Evolutionary conservation across 1,140 invertebrate species (phyloP).

Genomic region (Drosophila ficusphila): DNA sequence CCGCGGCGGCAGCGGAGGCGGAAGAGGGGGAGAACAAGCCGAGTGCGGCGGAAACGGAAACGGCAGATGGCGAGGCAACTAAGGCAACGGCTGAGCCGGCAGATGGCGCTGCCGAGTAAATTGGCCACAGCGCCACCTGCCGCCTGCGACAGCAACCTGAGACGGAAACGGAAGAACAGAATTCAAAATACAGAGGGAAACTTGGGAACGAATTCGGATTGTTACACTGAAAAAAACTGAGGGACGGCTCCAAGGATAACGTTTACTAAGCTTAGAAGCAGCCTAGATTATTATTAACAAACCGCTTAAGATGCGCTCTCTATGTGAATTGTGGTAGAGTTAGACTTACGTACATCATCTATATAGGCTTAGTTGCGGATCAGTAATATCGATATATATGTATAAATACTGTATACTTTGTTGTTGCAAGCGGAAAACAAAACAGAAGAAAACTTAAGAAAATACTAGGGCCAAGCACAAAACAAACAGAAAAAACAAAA

Average conservation of each 20-base stretch:
- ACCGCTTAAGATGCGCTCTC: slow-evolving; percentile 51
- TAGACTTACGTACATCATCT: slow-evolving; percentile 32
- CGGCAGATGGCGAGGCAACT: slow-evolving; percentile 20
- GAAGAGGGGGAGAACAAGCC: slow-evolving; percentile 31
- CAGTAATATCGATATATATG: slow-evolving; percentile 37
- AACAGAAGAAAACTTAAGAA: slow-evolving; percentile 16
- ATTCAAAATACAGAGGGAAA: slow-evolving; percentile 9
- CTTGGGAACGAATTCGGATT: slow-evolving; percentile 12
- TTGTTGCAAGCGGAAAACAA: slow-evolving; percentile 50
- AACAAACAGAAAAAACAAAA: slow-evolving; percentile 27
- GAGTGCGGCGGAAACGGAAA: slow-evolving; percentile 48
- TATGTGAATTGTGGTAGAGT: slow-evolving; percentile 51
- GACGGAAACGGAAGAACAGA: background rate
- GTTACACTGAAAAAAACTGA: slow-evolving; percentile 26
- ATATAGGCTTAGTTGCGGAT: slow-evolving; percentile 19
- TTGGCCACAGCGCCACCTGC: background rate
- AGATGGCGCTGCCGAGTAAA: slow-evolving; percentile 43
- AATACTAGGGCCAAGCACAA: slow-evolving; percentile 39
- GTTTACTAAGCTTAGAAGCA: slow-evolving; percentile 38
- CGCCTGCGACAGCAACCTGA: background rate
- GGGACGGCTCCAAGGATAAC: slow-evolving; percentile 11
- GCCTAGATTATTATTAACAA: slow-evolving; percentile 39
- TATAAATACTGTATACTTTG: slow-evolving; percentile 49
- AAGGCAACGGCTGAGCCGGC: slow-evolving; percentile 15
- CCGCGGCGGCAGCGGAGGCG: slow-evolving; percentile 27